These are phyloP conservation scores for Polydrusus cervinus DNA, from an alignment of 2,888 invertebrate species.

Conservation along the genomic window DNA sequence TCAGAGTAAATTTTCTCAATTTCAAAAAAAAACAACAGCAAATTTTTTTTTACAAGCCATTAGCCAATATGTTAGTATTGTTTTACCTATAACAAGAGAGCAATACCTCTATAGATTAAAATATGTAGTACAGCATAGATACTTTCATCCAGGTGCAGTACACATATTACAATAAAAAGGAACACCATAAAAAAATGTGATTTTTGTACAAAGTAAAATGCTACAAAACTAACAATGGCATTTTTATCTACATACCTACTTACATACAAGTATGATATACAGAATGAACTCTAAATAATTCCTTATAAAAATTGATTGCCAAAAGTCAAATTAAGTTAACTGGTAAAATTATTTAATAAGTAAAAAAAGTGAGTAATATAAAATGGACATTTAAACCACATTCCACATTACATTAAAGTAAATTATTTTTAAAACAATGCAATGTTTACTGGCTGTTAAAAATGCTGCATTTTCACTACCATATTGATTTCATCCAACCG, in stretches of 20 bases:
- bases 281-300: no score
- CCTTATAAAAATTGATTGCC: no score
- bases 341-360: no score
- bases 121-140: background rate
- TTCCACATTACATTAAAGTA: background rate
- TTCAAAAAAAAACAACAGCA: background rate
- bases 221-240: no score
- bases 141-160: background rate
- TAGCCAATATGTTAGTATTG: background rate
- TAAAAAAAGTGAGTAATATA: background rate
- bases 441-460: no score
- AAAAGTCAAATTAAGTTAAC: no score
- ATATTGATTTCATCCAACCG: background rate
- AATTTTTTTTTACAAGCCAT: background rate
- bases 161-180: no score
- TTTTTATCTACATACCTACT: no score
- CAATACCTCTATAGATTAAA: background rate
- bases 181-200: no score
- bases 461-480: background rate
- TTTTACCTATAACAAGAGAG: background rate
- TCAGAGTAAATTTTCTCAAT: constrained; percentile 1
- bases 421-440: background rate
- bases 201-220: no score
- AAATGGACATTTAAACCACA: no score
- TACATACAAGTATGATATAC: background rate